Evolutionary conservation across 2,888 invertebrate species (phyloP), one percentile per base, ranked within the genome.

Genomic region (Dimorphilus gyrociliatus): DNA sequence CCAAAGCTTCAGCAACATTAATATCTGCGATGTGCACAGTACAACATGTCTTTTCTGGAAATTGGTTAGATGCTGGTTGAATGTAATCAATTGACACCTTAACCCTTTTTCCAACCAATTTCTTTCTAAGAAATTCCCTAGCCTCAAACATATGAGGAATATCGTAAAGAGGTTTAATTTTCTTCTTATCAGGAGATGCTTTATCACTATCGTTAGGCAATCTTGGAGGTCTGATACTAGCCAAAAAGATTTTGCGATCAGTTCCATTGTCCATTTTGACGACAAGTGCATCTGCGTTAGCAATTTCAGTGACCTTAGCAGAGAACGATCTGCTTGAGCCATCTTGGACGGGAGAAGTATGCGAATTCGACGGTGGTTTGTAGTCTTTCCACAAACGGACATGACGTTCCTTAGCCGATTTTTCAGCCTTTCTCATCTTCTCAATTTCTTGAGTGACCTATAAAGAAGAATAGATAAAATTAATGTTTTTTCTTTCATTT

Each of bases 61-160:
- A 58, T n/a, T 53, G 53, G 27, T 90, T 84, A 39, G 81, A 78
- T 2, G 86, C 80, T 2, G 90, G 90, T 57, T 97, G 94, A 37
- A 88, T 78, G 59, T 97, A 99, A 63, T 99, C 97, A 16, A 94
- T 75, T 15, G 74, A 74, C 6, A 92, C 81, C 47, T 77, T 78
- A 0, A 92, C 59, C 39, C 44, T 45, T 27, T 94, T 94, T 29
- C 90, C 86, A 50, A 97, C 76, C 10, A 97, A 69, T 55, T 88
- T 86, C 58, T 90, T 92, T 25, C 97, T 73, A 21, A 99, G 69
- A 58, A 81, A 94, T 65, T 99, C 97, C 30, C 97, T 74, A 0
- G 92, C 90, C 63, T 99, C 97, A 59, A 80, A 92, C 85, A 97
- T 84, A 74, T 81, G 88, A 2, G 97, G 97, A 53, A 94, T 81